phyloP scores from a whole-genome alignment of 2,888 invertebrate genomes.

The Synergus laeviventris region DNA sequence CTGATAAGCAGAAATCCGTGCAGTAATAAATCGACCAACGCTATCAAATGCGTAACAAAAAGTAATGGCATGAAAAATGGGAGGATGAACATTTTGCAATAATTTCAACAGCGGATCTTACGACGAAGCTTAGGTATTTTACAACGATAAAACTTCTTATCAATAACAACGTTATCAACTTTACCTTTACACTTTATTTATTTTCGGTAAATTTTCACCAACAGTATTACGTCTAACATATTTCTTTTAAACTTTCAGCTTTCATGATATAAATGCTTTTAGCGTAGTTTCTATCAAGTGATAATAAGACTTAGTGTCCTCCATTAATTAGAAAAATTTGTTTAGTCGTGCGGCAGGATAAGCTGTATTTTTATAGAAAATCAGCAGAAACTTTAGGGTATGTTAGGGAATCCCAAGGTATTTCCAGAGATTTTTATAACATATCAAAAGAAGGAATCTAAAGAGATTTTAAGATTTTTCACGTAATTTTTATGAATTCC shows the following conservation, averaged over 20 bases:
- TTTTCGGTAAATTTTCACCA: background rate
- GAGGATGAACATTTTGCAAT: constrained; percentile 6
- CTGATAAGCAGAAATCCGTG: constrained; percentile 41
- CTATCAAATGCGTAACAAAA: constrained; percentile 28
- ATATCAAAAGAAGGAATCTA: too few species aligned
- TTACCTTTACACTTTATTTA: background rate
- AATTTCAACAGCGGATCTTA: constrained; percentile 17
- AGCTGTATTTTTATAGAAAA: background rate
- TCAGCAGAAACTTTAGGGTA: too few species aligned
- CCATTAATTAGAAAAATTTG: background rate
- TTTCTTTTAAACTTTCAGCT: background rate
- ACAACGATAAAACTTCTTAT: constrained; percentile 4
- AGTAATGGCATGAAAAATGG: constrained; percentile 12
- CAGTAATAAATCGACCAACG: constrained; percentile 47
- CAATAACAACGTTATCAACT: background rate
- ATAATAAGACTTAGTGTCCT: background rate
- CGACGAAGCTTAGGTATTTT: background rate
- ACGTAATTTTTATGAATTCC: too few species aligned
- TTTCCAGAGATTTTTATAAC: too few species aligned
- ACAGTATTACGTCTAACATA: too few species aligned
- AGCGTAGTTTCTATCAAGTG: background rate
- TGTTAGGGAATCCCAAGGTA: too few species aligned
- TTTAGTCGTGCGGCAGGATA: background rate
- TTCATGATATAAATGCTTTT: background rate
- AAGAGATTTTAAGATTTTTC: too few species aligned